Conservation (phyloP, 2,797 vertebrate species). For the Echiichthys vipera region DNA sequence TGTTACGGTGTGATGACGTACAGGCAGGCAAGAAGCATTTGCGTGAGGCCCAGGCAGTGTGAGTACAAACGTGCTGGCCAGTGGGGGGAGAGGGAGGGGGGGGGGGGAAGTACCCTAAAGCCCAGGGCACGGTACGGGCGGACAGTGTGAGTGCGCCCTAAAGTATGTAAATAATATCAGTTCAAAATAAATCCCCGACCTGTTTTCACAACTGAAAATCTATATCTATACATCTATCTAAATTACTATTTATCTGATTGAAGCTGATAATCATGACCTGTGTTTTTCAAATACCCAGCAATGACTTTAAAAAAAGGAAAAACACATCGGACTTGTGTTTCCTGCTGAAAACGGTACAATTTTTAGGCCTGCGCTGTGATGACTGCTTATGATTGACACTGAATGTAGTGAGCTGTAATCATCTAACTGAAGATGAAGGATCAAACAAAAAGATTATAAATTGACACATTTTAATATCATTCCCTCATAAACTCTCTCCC, state of each 20-base stretch:
- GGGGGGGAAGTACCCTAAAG: too few relatives aligned
- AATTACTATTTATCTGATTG: background rate
- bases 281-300: background rate
- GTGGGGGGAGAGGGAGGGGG: too few relatives aligned
- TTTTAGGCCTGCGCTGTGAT: background rate
- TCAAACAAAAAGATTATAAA: constrained; percentile 7
- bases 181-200: too few relatives aligned
- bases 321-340: background rate
- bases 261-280: background rate
- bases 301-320: background rate
- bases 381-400: background rate
- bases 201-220: too few relatives aligned
- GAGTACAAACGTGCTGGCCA: too few relatives aligned
- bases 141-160: too few relatives aligned
- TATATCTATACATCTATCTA: background rate
- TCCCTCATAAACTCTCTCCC: background rate
- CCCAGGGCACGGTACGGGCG: too few relatives aligned
- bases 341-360: background rate
- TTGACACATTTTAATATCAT: constrained; percentile 1
- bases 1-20: too few relatives aligned
- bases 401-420: background rate
- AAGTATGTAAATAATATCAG: too few relatives aligned
- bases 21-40: too few relatives aligned
- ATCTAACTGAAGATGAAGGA: background rate
- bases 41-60: too few relatives aligned